Base-by-base conservation (phyloP, 2,113 vertebrate species). In the Tamias sibiricus region DNA sequence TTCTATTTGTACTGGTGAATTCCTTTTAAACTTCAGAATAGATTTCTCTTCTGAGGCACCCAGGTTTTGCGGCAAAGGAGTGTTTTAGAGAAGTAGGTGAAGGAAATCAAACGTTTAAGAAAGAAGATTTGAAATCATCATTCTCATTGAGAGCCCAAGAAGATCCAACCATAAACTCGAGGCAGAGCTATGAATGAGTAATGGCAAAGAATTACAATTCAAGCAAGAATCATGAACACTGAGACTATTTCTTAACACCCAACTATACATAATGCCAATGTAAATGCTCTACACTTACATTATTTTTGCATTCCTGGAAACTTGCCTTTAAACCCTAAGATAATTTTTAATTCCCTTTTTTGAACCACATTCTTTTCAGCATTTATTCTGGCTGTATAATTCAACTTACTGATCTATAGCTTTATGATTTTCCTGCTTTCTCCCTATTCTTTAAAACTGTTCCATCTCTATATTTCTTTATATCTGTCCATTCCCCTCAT, bases 11-110 rank as follows among this genome's bases (percentile, higher is more conserved):
- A 26, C 22, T 79, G 7, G 17, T 87, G n/a, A 77, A 68, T 88
- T 94, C n/a, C n/a, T 74, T 89, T 83, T 95, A 44, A 75, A 96
- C 17, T 76, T 75, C 57, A 76, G 49, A 90, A 71, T 84, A 76
- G n/a, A 96, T 76, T 76, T 59, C 19, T 59, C n/a, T 91, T 13
- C 44, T 77, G 42, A 42, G 3, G 5, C n/a, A 77, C 17, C 28
- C 20, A 81, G 81, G 59, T 68, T 95, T 84, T n/a, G 30, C 74
- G 47, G 42, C 8, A 89, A 81, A 82, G 3, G 2, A 4, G 19
- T 75, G 1, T 68, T 89, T 83, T 75, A 94, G 10, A 79, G 37
- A 13, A 26, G 49, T 42, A 81, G 54, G 59, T 76, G 62, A 91
- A 91, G 30, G 69, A 91, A 75, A 91, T 49, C 1, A 91, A 96